Base-by-base conservation (phyloP, 23 tunicate species). In the Diplosoma virens region DNA sequence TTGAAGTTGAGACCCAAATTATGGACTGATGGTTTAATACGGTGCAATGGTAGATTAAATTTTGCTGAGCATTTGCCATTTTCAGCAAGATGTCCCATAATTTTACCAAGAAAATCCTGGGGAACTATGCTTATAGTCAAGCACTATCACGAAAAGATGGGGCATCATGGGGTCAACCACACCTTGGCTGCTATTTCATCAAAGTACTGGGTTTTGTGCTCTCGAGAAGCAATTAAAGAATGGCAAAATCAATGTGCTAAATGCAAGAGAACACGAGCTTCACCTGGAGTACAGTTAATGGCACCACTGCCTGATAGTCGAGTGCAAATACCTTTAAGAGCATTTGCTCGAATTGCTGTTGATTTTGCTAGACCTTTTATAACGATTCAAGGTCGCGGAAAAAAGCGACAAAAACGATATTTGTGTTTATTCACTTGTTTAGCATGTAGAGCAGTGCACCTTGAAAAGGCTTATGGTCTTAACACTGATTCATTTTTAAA, bases 311-410 rank as follows among this genome's bases (percentile, higher is more conserved):
- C 69, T 27, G 35, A 27, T 27, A 61, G 6, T 14, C 17, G 69
- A 29, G 35, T 29, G 35, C 28, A 22, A 9, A 14, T 29, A 3
- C 35, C 35, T 4, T 9, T 26, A 16, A 61, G 35, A 22, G 63
- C 35, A 27, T 61, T 61, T 29, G 6, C 35, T 27, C 69, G 6
- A 27, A n/a, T 61, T 61, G 69, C 35, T 26, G 69, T 61, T 26
- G 34, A 61, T 61, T 61, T 61, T 61, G 69, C 69, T 61, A 35
- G 69, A 5, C 69, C 35, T 7, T 61, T 61, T 61, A 29, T n/a
- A 4, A 61, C 69, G 30, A 61, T 61, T 5, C 69, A 61, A 29
- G 69, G 69, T 4, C 34, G 35, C 35, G 69, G 35, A 26, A 61
- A 61, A 27, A 34, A 29, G 7, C 6, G 69, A 26, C n/a, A 6